These are phyloP conservation scores for Drosophila watanabei DNA, from an alignment of 1,140 invertebrate species.

Conservation along the genomic window DNA sequence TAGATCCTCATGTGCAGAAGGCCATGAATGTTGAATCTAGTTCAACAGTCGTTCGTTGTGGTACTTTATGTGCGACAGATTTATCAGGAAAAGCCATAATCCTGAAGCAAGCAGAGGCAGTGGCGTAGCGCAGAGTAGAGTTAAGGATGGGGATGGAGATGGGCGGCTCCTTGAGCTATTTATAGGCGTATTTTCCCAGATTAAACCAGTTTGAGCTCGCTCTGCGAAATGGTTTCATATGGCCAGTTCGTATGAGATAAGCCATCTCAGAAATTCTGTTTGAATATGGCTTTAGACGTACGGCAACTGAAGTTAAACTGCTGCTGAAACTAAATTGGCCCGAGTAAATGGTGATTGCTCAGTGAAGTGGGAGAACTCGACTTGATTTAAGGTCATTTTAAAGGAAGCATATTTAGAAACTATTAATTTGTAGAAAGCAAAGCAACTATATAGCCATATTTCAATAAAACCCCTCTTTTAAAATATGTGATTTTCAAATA, in stretches of 20 bases:
- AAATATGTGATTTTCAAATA: neutral
- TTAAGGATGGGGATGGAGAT: neutral
- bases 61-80: conserved; percentile 59
- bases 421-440: too few species aligned
- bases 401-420: too few species aligned
- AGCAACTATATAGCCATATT: neutral
- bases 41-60: conserved; percentile 51
- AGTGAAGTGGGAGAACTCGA: neutral
- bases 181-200: conserved; percentile 55
- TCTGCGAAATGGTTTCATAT: conserved; percentile 22
- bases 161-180: conserved; percentile 39
- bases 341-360: conserved; percentile 7
- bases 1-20: conserved; percentile 21
- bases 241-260: conserved; percentile 19
- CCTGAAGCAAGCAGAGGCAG: conserved; percentile 19
- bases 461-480: neutral
- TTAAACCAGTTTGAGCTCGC: conserved; percentile 38
- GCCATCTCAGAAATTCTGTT: conserved; percentile 41
- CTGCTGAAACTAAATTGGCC: conserved; percentile 24
- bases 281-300: conserved; percentile 30
- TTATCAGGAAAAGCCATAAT: conserved; percentile 62
- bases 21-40: conserved; percentile 51
- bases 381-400: conserved; percentile 1
- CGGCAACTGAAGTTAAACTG: conserved; percentile 14
- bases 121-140: neutral